phyloP scores from a whole-genome alignment of 2,797 vertebrate genomes.

The Atherinosoma microstoma region DNA sequence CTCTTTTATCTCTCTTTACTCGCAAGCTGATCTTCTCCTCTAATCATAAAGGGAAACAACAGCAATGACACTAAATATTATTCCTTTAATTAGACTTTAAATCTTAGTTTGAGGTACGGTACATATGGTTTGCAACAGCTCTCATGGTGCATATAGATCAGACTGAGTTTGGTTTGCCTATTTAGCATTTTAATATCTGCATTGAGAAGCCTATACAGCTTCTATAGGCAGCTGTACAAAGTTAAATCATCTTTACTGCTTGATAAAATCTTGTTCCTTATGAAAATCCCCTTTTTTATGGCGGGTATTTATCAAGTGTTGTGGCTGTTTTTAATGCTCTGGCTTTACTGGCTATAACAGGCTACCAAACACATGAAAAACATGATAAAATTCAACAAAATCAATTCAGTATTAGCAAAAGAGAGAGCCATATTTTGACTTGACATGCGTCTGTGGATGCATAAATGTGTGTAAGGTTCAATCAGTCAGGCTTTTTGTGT shows the following conservation, averaged over 20 bases:
- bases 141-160: constrained; percentile 17
- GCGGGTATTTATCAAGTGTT: constrained; percentile 1
- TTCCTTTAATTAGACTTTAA: constrained; percentile 11
- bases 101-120: constrained; percentile 11
- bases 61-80: constrained; percentile 7
- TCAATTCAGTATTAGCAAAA: too few relatives aligned
- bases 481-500: too few relatives aligned
- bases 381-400: constrained; percentile 37
- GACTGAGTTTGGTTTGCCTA: constrained; percentile 9
- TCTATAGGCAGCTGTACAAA: constrained; percentile 30
- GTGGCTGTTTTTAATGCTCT: background rate
- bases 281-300: too few relatives aligned
- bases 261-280: too few relatives aligned
- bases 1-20: constrained; percentile 6
- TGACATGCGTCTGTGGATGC: constrained; percentile 10
- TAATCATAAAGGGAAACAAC: constrained; percentile 1
- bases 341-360: background rate
- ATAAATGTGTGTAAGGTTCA: too few relatives aligned
- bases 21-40: background rate
- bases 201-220: constrained; percentile 16
- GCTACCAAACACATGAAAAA: constrained; percentile 24
- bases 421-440: constrained; percentile 23
- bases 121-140: background rate
- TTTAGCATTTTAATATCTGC: constrained; percentile 44
- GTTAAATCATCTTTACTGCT: constrained; percentile 21